Evolutionary conservation across 2,888 invertebrate species (phyloP), one percentile per base, ranked within the genome.

Genomic region (Phytoseiulus persimilis): DNA sequence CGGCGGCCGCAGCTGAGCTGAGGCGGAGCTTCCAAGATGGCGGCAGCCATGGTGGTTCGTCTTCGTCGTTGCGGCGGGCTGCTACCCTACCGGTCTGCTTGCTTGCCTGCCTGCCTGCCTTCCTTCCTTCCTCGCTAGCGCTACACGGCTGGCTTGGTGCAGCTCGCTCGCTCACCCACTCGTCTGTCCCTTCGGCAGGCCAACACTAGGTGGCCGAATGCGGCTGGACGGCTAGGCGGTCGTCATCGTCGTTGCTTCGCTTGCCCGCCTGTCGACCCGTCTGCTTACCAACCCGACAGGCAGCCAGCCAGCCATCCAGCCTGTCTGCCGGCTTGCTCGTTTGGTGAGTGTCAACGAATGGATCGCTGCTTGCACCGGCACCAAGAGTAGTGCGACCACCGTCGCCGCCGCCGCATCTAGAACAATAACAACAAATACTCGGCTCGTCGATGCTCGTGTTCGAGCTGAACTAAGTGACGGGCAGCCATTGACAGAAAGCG

Each of bases 301-400:
- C 83, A 23, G 33, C 83, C 23, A 83, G 31, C 31, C 31, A 83
- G 3, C 31, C 33, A 83, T 9, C 83, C 83, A 11, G 83, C 31
- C 83, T 14, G 83, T 28, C 83, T 83, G 87, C 31, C 33, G 9
- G 87, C 32, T 87, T 33, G 84, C 33, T 84, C 31, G 14, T 3
- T 84, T 84, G 84, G 32, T n/a, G 84, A 84, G 84, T 84, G 84
- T 84, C 33, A 84, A 84, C 84, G 84, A 84, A 32, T 84, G 32
- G 32, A 33, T 84, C 84, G 84, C 33, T 31, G 84, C 32, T 32
- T 32, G 84, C 33, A 33, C 32, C 33, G 32, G 83, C 31, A 31
- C 14, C 31, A 14, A 14, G 5, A 83, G 31, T 31, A 84, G 18
- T 23, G n/a, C 31, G 5, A 11, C 31, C 6, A 83, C 83, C 33